These are phyloP conservation scores for Rousettus leschenaultii DNA, from an alignment of 2,113 vertebrate genomes.

Conservation along the genomic window DNA sequence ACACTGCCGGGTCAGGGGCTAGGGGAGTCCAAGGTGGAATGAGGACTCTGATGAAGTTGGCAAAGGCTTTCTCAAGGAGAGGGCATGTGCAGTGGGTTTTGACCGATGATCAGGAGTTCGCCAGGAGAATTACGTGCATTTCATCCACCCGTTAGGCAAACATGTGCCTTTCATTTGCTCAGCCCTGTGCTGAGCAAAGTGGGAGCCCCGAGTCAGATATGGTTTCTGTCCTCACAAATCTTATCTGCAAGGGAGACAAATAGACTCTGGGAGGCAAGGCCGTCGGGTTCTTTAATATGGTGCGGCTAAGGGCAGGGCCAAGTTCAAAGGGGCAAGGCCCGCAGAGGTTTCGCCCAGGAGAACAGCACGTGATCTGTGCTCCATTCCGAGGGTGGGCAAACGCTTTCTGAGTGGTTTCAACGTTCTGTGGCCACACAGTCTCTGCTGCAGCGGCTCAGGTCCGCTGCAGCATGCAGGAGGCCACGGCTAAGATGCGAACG, in stretches of 20 bases:
- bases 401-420: neutral
- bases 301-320: neutral
- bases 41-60: neutral
- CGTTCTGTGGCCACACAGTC: neutral
- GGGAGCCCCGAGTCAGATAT: neutral
- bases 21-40: neutral
- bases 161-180: neutral
- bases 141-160: neutral
- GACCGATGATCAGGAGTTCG: neutral
- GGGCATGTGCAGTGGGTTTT: neutral
- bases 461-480: fast-evolving
- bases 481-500: neutral
- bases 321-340: neutral
- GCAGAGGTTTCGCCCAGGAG: neutral
- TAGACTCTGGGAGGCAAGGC: neutral
- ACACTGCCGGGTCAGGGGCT: neutral
- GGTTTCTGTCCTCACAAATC: neutral
- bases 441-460: neutral
- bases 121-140: neutral
- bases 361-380: too few relatives aligned
- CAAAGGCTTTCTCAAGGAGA: neutral
- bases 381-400: neutral
- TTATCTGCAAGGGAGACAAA: neutral
- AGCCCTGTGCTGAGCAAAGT: neutral
- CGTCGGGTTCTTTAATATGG: neutral